phyloP scores from a whole-genome alignment of 2,797 vertebrate genomes.

The Pseudotriccus pelzelni region DNA sequence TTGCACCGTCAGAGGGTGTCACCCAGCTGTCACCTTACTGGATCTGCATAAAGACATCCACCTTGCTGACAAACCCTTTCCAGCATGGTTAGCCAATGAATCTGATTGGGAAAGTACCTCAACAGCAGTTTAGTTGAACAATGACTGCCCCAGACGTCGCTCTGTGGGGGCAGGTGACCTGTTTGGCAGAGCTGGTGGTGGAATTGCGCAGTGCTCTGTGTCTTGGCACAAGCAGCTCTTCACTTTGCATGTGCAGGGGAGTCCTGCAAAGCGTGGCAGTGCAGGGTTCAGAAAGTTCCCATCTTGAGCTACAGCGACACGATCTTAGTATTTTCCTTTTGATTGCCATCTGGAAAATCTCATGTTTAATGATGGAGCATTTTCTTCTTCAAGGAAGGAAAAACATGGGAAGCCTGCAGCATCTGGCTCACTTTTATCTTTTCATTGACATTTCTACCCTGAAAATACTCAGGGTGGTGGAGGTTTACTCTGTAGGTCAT shows the following conservation, averaged over 20 bases:
- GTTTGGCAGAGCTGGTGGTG: background rate
- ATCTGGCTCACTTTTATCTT: background rate
- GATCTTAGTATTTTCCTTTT: background rate
- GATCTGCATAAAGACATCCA: background rate
- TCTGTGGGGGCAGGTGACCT: background rate
- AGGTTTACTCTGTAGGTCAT: background rate
- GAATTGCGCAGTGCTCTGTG: background rate
- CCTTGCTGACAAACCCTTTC: background rate
- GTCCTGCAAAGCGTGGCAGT: background rate
- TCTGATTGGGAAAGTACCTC: background rate
- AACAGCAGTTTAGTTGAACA: background rate
- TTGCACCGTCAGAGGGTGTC: background rate
- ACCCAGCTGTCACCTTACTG: background rate
- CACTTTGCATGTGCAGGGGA: background rate
- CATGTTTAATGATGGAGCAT: background rate
- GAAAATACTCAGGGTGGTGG: background rate
- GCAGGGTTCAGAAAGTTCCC: background rate
- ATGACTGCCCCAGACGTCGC: accelerated
- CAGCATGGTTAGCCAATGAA: background rate
- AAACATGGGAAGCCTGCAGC: background rate
- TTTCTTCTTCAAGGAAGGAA: background rate
- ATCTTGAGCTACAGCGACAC: background rate
- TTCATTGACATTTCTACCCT: background rate
- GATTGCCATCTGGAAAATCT: background rate
- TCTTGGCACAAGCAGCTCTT: background rate